phyloP scores from a whole-genome alignment of 2,113 vertebrate genomes.

The Arenaria interpres region DNA sequence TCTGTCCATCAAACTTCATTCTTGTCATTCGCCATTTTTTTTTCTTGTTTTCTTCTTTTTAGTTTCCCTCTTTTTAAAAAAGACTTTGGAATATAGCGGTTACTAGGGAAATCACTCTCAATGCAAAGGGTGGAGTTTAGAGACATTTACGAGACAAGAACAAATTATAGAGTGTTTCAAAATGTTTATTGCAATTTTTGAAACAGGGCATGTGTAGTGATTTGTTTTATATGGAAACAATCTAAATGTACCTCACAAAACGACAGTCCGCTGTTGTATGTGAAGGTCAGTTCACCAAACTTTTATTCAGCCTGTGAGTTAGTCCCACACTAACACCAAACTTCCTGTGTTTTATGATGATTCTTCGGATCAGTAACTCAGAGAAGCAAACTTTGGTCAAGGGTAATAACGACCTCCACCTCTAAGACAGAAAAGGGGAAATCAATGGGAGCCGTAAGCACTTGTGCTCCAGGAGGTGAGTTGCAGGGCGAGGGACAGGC shows the following conservation, averaged over 20 bases:
- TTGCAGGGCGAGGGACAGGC: background rate
- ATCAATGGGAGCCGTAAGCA: background rate
- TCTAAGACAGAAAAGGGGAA: background rate
- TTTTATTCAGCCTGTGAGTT: background rate
- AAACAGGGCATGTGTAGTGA: background rate
- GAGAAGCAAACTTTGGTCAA: background rate
- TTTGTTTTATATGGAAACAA: background rate
- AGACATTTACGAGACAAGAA: background rate
- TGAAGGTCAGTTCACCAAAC: background rate
- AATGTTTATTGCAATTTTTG: slow-evolving; percentile 2
- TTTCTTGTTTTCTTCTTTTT: background rate
- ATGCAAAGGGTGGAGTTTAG: background rate
- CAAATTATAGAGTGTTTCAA: background rate
- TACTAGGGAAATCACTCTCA: background rate
- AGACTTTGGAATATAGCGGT: background rate
- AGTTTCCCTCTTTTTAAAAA: background rate
- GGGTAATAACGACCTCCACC: background rate
- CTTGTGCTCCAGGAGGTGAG: background rate
- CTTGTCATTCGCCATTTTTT: background rate
- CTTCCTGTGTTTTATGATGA: background rate
- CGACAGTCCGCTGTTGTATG: background rate
- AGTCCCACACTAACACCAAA: background rate
- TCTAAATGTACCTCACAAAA: background rate
- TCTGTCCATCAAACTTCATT: background rate
- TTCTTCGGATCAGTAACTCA: background rate